Conservation (phyloP, 2,113 vertebrate species). For the Silurus meridionalis region DNA sequence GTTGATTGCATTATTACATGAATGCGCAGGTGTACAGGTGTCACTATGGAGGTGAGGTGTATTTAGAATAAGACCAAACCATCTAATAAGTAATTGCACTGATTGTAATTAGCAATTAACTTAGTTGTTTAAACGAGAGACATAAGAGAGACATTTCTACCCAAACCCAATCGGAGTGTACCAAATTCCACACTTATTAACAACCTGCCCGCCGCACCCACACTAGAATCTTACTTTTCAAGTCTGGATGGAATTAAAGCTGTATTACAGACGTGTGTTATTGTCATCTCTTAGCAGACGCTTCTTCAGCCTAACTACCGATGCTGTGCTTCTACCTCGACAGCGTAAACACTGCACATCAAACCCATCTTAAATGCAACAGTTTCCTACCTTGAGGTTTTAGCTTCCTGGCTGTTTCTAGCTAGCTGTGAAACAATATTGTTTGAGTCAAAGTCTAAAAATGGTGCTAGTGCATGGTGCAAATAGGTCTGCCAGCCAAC, state of each 20-base stretch:
- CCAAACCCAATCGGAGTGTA: neutral
- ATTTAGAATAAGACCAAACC: neutral
- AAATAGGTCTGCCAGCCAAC: neutral
- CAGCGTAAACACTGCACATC: neutral
- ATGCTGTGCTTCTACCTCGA: neutral
- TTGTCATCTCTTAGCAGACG: neutral
- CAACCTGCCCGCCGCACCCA: too few species aligned
- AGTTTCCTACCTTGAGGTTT: neutral
- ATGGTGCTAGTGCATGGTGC: neutral
- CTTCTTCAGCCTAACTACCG: neutral
- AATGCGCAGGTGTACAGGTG: neutral
- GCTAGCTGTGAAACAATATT: neutral
- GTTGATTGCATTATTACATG: neutral
- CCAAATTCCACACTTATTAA: neutral
- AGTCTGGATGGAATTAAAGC: too few species aligned
- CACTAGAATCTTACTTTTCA: too few species aligned
- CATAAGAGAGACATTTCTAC: neutral
- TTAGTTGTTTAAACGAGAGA: neutral
- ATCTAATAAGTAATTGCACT: neutral
- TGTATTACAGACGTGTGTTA: neutral
- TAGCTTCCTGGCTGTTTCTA: constrained; percentile 12
- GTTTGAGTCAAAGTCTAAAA: neutral
- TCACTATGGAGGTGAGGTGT: neutral
- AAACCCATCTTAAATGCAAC: neutral
- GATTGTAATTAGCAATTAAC: neutral